Evolutionary conservation across 2,113 vertebrate genomes (phyloP).

Genomic region (Leptodactylus fuscus): DNA sequence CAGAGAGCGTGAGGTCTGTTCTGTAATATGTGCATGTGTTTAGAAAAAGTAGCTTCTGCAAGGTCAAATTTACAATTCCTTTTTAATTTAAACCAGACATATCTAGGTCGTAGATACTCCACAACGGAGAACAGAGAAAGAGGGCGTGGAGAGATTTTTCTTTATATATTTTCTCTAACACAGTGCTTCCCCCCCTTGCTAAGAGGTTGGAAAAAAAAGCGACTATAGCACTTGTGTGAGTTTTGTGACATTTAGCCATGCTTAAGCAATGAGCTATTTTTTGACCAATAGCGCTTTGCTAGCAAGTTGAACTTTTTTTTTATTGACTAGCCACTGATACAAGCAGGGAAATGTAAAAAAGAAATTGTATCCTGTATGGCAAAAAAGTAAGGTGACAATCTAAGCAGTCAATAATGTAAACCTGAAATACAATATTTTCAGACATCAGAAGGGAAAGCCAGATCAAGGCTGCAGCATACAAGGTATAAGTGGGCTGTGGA

Average conservation of each 20-base stretch:
- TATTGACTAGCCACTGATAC: background rate
- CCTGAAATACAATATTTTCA: background rate
- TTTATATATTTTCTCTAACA: conserved; percentile 1
- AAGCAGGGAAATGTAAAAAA: background rate
- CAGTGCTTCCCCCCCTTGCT: background rate
- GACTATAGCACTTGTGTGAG: background rate
- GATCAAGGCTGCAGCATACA: background rate
- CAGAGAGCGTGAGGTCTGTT: conserved; percentile 22
- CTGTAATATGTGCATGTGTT: conserved; percentile 35
- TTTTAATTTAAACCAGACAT: conserved; percentile 58
- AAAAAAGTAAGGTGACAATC: background rate
- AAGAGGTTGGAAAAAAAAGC: background rate
- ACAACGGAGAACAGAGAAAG: conserved; percentile 5
- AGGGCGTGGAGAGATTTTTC: background rate
- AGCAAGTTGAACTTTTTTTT: background rate
- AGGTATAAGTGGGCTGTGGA: background rate
- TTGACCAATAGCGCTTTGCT: background rate
- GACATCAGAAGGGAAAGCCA: background rate
- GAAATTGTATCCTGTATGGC: background rate
- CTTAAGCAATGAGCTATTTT: background rate
- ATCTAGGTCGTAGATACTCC: conserved; percentile 30
- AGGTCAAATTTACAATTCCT: conserved; percentile 42
- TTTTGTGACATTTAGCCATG: background rate
- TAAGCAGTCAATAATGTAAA: too few relatives aligned
- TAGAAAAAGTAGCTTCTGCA: conserved; percentile 39